Conservation (phyloP, 23 tunicate species). For the Diplosoma virens region DNA sequence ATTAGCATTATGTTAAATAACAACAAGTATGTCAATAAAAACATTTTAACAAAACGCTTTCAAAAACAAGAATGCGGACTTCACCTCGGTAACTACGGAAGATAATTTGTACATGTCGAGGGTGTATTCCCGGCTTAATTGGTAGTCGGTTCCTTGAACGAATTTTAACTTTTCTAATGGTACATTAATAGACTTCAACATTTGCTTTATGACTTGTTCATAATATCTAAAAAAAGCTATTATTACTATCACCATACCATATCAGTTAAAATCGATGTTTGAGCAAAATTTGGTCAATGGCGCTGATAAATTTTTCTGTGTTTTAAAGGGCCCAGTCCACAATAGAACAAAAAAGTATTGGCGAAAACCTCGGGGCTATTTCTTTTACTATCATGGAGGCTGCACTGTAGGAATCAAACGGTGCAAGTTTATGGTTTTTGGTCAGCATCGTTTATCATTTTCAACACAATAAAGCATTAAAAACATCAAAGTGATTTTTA, state of each 20-base stretch:
- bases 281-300: background rate
- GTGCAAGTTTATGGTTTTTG: too few species aligned
- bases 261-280: background rate
- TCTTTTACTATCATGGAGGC: too few species aligned
- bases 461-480: too few species aligned
- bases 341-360: too few species aligned
- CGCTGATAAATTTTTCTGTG: background rate
- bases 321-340: background rate
- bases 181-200: constrained; percentile 81
- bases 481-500: too few species aligned
- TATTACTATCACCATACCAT: background rate
- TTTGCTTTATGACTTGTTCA: constrained; percentile 71
- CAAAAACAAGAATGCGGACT: too few species aligned
- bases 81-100: constrained; percentile 81
- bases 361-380: too few species aligned
- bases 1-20: too few species aligned
- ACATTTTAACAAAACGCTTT: too few species aligned
- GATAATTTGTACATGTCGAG: constrained; percentile 87
- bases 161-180: constrained; percentile 88
- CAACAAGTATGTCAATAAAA: too few species aligned
- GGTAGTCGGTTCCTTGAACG: constrained; percentile 96
- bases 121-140: constrained; percentile 89
- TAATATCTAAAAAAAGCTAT: constrained; percentile 44
- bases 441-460: too few species aligned
- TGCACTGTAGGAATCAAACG: too few species aligned